These are phyloP conservation scores for Hypotaenidia philippensis DNA, from an alignment of 2,797 vertebrate species.

Conservation along the genomic window DNA sequence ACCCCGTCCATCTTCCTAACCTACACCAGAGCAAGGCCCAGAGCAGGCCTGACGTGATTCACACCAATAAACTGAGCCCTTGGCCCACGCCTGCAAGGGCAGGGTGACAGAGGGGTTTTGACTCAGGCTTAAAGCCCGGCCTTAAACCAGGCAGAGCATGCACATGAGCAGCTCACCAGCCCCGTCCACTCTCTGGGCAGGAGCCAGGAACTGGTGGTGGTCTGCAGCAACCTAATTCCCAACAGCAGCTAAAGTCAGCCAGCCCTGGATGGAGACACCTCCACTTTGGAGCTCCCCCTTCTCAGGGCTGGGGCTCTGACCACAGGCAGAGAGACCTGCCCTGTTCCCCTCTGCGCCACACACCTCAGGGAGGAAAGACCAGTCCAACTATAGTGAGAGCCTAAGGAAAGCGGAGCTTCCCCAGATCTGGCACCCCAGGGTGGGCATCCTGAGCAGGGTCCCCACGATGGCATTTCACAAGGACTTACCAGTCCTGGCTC, in stretches of 20 bases:
- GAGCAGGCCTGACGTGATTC: not conserved
- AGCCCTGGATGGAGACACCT: not conserved
- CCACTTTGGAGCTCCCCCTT: not conserved
- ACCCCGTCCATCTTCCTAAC: not conserved
- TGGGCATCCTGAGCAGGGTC: accelerated
- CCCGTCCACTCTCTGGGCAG: accelerated
- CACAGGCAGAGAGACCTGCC: accelerated
- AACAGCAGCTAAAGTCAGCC: not conserved
- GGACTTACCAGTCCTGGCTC: constrained; percentile 94
- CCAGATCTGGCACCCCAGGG: not conserved
- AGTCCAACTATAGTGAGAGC: accelerated
- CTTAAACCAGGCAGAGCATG: not conserved
- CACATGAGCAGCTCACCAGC: not conserved
- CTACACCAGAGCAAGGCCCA: not conserved
- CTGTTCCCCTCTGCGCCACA: accelerated
- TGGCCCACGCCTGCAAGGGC: accelerated
- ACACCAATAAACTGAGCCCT: accelerated
- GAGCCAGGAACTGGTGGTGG: not conserved
- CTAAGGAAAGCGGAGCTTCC: not conserved
- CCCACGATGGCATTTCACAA: accelerated
- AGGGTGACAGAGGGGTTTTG: accelerated
- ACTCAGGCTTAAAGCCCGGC: accelerated
- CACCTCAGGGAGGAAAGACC: not conserved
- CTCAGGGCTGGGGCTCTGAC: accelerated
- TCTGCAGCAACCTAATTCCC: not conserved